Conservation (phyloP, 2,113 vertebrate genomes). For the Myotis yumanensis region DNA sequence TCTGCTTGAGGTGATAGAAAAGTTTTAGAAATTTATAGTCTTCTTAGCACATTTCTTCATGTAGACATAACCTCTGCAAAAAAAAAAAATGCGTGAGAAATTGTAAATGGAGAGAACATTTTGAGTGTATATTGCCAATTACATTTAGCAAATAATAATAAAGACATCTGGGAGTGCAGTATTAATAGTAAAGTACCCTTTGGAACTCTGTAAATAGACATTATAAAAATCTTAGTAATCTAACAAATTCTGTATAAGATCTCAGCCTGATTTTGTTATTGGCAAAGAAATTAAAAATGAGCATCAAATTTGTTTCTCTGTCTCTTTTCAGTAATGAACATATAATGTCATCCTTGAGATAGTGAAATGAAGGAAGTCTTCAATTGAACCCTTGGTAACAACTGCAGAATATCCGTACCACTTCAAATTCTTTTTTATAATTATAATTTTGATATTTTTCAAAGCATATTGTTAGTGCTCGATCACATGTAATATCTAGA, state of each 20-base stretch:
- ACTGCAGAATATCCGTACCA: constrained; percentile 4
- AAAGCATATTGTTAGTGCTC: constrained; percentile 62
- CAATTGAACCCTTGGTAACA: constrained; percentile 68
- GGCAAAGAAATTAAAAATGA: constrained; percentile 58
- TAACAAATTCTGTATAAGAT: constrained; percentile 52
- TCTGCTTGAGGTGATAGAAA: background rate
- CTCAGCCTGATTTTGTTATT: constrained; percentile 55
- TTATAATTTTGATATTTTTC: constrained; percentile 48
- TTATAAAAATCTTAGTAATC: constrained; percentile 52
- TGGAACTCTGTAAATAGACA: constrained; percentile 51
- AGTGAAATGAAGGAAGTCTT: constrained; percentile 59
- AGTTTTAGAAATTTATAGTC: background rate
- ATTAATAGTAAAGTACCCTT: constrained; percentile 58
- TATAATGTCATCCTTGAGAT: constrained; percentile 53
- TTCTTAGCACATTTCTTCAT: background rate
- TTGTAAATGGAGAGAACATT: background rate
- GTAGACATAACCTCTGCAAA: background rate
- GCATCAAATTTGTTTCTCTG: constrained; percentile 64
- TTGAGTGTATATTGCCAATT: background rate
- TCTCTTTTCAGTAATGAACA: constrained; percentile 26
- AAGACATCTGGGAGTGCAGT: constrained; percentile 28
- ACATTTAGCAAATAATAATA: constrained; percentile 23
- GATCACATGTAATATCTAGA: constrained; percentile 35
- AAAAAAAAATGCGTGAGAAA: background rate
- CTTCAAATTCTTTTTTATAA: constrained; percentile 65